Base-by-base conservation (phyloP, 2,113 vertebrate species). In the Coryphaenoides rupestris region DNA sequence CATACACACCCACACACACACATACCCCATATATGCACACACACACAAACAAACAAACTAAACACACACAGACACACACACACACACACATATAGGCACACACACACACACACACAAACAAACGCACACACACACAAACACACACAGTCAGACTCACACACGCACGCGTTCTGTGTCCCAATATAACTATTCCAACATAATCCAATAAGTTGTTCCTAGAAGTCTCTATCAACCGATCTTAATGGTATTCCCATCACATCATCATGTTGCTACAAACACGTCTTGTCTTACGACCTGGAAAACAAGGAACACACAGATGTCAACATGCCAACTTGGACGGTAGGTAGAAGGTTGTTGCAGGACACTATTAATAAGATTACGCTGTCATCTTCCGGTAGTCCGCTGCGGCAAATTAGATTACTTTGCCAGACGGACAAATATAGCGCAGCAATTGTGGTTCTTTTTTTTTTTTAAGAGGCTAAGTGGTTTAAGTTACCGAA, bases 101-200 rank as follows among this genome's bases (percentile, higher is more conserved):
- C 14, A 14, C 47, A 4, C 55, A 57, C 21, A 57, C 55, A 54
- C 55, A 58, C 24, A 58, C 57, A 58, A 17, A 58, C 24, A n/a
- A 16, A 58, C 24, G 28, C 19, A 58, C 23, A 56, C 21, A 21
- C 23, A 58, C 55, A 60, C 58, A 60, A 17, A 19, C 19, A 33
- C 58, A 46, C 16, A 50, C 47, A 50, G n/a, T 16, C 47, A 50
- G 15, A n/a, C 9, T 17, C 47, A 50, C 47, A 50, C 7, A 50
- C 47, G 17, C 14, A 50, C 47, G 13, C 33, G 7, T 40, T 53
- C 2, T 5, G 17, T 19, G n/a, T 22, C 22, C 14, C 6, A 15
- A 7, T 4, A 16, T 26, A 56, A 24, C 23, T 53, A 53, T 53
- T 7, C 21, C n/a, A n/a, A 5, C 7, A 9, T 33, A 3, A 26